Conservation (phyloP, 1,140 invertebrate genomes). For the Scaptodrosophila lebanonensis region DNA sequence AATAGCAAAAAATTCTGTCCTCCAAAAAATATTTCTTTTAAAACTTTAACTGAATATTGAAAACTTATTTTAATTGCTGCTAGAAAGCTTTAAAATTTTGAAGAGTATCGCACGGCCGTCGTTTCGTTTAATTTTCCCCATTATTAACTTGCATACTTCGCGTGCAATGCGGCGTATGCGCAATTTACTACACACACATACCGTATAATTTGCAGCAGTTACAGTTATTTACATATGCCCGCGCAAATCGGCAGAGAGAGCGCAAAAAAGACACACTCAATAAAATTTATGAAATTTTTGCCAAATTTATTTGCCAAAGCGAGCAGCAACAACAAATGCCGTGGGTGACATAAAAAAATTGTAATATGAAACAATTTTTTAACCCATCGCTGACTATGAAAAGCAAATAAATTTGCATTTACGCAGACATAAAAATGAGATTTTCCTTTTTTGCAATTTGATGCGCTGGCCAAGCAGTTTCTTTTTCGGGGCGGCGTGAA, state of each 20-base stretch:
- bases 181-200: conserved; percentile 54
- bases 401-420: conserved; percentile 69
- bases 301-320: neutral
- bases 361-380: conserved; percentile 39
- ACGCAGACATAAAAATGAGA: neutral
- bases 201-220: conserved; percentile 30
- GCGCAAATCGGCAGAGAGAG: conserved; percentile 16
- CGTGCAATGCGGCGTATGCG: conserved; percentile 57
- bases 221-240: conserved; percentile 42
- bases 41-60: no score
- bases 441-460: conserved; percentile 37
- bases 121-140: no score
- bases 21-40: no score
- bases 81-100: no score
- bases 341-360: no score
- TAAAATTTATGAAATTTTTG: conserved; percentile 63
- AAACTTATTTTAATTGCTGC: no score
- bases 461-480: neutral
- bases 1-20: no score
- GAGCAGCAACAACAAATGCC: conserved; percentile 15
- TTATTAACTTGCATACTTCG: conserved; percentile 45
- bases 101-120: no score
- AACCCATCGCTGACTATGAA: conserved; percentile 45
- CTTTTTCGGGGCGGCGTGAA: conserved; percentile 12
- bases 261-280: conserved; percentile 39